These are phyloP conservation scores for Drosophila murphyi DNA, from an alignment of 1,140 invertebrate genomes.

Conservation along the genomic window DNA sequence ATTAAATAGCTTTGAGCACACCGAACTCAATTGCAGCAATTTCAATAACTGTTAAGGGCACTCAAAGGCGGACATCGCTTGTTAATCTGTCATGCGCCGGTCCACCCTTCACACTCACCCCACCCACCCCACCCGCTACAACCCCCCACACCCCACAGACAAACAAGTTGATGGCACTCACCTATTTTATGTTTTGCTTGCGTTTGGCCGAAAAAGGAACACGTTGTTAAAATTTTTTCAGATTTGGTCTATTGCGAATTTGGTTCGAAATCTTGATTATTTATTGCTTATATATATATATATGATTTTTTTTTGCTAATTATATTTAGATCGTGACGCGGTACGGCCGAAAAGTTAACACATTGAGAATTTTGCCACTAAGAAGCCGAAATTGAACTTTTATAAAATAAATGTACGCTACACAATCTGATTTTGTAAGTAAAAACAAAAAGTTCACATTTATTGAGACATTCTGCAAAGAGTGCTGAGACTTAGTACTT, in stretches of 20 bases:
- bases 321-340: conserved; percentile 60
- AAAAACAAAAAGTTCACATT: conserved; percentile 39
- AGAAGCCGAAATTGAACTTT: conserved; percentile 76
- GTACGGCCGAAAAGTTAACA: conserved; percentile 73
- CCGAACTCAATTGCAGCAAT: conserved; percentile 73
- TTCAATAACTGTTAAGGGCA: conserved; percentile 77
- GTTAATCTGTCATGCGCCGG: conserved; percentile 58
- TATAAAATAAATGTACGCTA: conserved; percentile 76
- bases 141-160: not conserved
- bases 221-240: conserved; percentile 27
- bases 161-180: conserved; percentile 45
- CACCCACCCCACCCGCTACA: not conserved
- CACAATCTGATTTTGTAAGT: conserved; percentile 77
- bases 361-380: conserved; percentile 76
- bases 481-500: conserved; percentile 13
- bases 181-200: conserved; percentile 52
- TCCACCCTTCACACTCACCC: not conserved
- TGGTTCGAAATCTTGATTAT: conserved; percentile 11
- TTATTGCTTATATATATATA: conserved; percentile 19
- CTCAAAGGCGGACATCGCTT: conserved; percentile 49
- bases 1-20: conserved; percentile 77
- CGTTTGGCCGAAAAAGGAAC: conserved; percentile 27
- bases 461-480: conserved; percentile 42
- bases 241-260: conserved; percentile 40
- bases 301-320: conserved; percentile 29